Percentiles rank a stretch among this genome's conserved stretches.
phyloP scores from a whole-genome alignment of 1,140 invertebrate genomes.

The Neodiprion fabricii region DNA sequence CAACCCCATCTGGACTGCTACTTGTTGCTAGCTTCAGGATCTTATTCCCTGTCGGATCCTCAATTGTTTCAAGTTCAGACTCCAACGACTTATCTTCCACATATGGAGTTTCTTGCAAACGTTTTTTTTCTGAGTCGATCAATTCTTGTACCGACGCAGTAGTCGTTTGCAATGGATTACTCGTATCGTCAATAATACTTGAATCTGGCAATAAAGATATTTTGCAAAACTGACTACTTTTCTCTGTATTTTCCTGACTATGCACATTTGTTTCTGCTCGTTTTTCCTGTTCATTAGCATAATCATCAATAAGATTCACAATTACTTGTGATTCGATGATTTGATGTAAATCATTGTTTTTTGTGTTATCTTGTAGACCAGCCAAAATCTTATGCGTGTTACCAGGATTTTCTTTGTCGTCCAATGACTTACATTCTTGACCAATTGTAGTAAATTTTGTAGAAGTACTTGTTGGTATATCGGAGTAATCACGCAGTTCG shows the following conservation, averaged over 20 bases:
- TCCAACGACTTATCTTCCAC: background rate
- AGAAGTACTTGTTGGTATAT: background rate
- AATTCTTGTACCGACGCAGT: background rate
- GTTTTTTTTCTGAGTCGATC: background rate
- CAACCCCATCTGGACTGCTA: background rate
- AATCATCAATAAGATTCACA: background rate
- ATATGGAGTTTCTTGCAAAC: background rate
- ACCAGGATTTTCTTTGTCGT: background rate
- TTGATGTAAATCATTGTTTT: constrained; percentile 15
- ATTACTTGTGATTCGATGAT: background rate
- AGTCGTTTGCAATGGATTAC: background rate
- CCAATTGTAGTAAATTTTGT: background rate
- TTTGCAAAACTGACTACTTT: background rate
- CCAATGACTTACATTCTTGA: background rate
- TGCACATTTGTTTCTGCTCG: background rate
- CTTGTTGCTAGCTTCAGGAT: background rate
- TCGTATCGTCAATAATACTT: too few relatives aligned
- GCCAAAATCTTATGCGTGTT: background rate
- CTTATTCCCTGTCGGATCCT: too few relatives aligned
- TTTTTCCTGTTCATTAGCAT: background rate
- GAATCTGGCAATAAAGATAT: too few relatives aligned
- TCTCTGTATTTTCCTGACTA: background rate
- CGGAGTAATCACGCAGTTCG: background rate
- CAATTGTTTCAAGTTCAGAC: too few relatives aligned
- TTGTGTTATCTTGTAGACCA: constrained; percentile 9